phyloP scores from a whole-genome alignment of 2,113 vertebrate species.

The Syngnathus typhle region DNA sequence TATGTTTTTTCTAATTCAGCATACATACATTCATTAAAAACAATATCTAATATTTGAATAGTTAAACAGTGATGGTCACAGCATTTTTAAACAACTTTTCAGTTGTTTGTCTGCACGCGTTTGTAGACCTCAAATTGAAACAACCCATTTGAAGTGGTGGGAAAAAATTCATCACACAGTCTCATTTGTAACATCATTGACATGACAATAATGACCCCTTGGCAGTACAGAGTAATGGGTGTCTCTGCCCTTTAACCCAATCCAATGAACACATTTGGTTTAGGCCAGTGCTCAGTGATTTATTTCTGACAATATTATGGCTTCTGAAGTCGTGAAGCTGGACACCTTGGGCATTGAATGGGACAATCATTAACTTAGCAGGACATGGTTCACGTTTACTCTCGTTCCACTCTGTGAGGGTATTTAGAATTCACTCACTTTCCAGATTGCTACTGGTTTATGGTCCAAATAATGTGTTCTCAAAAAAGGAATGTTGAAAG shows the following conservation, averaged over 20 bases:
- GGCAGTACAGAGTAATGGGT: constrained; percentile 68
- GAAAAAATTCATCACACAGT: constrained; percentile 71
- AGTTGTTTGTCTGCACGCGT: constrained; percentile 30
- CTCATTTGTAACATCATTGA: constrained; percentile 70
- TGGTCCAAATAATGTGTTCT: constrained; percentile 61
- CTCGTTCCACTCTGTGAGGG: constrained; percentile 47
- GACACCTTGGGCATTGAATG: constrained; percentile 60
- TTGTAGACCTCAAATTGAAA: constrained; percentile 34
- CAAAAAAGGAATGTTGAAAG: constrained; percentile 26
- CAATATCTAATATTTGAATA: too few relatives aligned
- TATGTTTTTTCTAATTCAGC: constrained; percentile 68
- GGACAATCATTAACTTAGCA: constrained; percentile 67
- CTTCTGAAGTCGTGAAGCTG: constrained; percentile 64
- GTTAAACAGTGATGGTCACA: too few relatives aligned
- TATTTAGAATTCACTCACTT: constrained; percentile 58
- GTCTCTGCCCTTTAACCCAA: constrained; percentile 64
- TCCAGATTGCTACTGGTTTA: constrained; percentile 58
- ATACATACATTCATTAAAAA: constrained; percentile 1
- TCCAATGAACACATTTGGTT: constrained; percentile 69
- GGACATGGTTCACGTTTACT: constrained; percentile 61
- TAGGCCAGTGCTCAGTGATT: constrained; percentile 60
- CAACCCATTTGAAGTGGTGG: constrained; percentile 54
- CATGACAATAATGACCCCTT: constrained; percentile 67
- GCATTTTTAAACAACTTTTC: background rate
- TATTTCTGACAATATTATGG: constrained; percentile 69